These are phyloP conservation scores for Nothocercus julius DNA, from an alignment of 2,113 vertebrate species.

Conservation along the genomic window DNA sequence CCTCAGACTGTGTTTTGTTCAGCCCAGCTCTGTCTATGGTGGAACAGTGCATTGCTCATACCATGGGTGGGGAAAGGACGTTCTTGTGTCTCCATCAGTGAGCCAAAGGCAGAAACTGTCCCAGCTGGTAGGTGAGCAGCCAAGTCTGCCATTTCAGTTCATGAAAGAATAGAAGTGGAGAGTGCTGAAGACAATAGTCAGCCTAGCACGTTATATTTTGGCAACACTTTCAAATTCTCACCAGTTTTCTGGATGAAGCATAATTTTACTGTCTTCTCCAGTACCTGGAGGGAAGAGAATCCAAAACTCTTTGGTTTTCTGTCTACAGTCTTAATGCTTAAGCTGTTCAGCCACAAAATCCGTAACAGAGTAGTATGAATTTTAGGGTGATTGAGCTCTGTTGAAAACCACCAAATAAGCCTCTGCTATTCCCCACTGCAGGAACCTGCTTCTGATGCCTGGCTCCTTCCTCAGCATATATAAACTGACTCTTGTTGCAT, in stretches of 20 bases:
- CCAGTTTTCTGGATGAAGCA: not conserved
- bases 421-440: not conserved
- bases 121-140: not conserved
- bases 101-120: not conserved
- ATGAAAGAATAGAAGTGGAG: too few species aligned
- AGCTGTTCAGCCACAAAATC: not conserved
- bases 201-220: not conserved
- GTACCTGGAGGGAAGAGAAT: not conserved
- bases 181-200: not conserved
- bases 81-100: not conserved
- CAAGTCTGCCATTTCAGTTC: not conserved
- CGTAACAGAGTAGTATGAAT: not conserved
- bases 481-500: too few species aligned
- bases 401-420: not conserved
- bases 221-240: not conserved
- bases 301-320: too few species aligned
- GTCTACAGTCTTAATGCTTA: not conserved
- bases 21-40: not conserved
- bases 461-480: not conserved
- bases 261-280: not conserved
- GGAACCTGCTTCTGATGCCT: not conserved
- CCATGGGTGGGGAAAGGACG: too few species aligned
- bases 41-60: not conserved
- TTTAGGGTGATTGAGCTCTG: not conserved
- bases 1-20: too few species aligned